Evolutionary conservation across 2,888 invertebrate species (phyloP).

Genomic region (Eudemis profundana): DNA sequence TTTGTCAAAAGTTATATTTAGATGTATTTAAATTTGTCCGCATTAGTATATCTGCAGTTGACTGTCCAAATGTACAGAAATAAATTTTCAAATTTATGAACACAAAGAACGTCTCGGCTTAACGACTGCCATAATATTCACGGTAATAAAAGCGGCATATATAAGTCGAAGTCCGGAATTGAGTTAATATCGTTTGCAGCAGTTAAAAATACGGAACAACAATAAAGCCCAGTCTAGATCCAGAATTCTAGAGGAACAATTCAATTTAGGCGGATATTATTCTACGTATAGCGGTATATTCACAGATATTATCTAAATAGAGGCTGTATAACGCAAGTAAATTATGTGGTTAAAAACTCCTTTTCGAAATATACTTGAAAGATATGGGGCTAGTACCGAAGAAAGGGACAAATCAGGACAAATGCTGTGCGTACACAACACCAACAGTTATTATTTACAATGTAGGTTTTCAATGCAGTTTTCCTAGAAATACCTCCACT

Average conservation of each 20-base stretch:
- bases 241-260: not conserved
- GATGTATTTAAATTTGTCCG: not conserved
- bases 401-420: no score
- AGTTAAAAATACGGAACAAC: constrained; percentile 14
- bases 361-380: no score
- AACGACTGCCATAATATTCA: constrained; percentile 50
- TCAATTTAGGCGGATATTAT: constrained; percentile 1
- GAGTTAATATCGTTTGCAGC: constrained; percentile 19
- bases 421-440: no score
- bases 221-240: constrained; percentile 6
- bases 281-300: not conserved
- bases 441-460: no score
- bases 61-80: constrained; percentile 31
- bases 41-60: constrained; percentile 6
- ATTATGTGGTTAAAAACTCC: no score
- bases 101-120: constrained; percentile 45
- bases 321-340: no score
- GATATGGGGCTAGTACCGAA: no score
- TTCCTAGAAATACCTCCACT: no score
- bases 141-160: constrained; percentile 50
- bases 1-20: no score
- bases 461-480: no score
- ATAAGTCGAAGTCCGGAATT: constrained; percentile 32
- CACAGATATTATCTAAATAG: no score
- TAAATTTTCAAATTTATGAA: constrained; percentile 45